Base-by-base conservation (phyloP, 1,140 invertebrate species). In the Leptestheria dahalacensis region DNA sequence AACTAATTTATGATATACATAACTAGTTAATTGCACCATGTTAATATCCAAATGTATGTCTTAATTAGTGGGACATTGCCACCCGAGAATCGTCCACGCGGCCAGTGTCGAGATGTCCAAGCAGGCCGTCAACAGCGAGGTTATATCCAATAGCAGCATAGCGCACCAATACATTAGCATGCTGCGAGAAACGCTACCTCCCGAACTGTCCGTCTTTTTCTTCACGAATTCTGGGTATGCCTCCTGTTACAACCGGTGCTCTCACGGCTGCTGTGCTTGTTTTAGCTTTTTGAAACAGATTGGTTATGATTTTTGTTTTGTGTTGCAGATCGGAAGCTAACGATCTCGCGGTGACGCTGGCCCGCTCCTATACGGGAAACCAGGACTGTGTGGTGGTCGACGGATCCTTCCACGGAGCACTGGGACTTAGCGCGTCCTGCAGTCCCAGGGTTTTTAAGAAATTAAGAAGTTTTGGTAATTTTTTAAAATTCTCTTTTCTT, bases 401-500 rank as follows among this genome's bases (percentile, higher is more conserved):
- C 49, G 73, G 78, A 64, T 77, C 79, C 1, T 83, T 82, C 68
- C 82, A 83, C 68, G 81, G 81, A 26, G 76, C 79, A 66, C 64
- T 80, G 2, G 70, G 71, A 15, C 71, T 71, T 1, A 69, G 75
- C 3, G 76, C 79, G 57, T 73, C 78, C 57, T 73, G 84, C 52
- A 81, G 78, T 64, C 78, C 81, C 9, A 78, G 76, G 61, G 79
- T 81, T 65, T 79, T 78, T 63, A 70, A 74, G 61, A 68, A 72
- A 60, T 20, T 41, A 24, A 63, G 33, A 41, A 41, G 64, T 12
- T 65, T 70, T 26, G 65, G 67, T 23, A 69, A 77, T 61, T 71
- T 20, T 41, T 41, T 41, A 41, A 41, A 9, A 9, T 41, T 9
- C 15, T 41, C 15, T 9, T 9, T 47, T 12, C 26, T 46, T 6